A percentile compares a stretch with the other conserved stretches of the same genome.
Evolutionary conservation across 2,113 vertebrate species (phyloP).

Genomic region (Pan paniscus): DNA sequence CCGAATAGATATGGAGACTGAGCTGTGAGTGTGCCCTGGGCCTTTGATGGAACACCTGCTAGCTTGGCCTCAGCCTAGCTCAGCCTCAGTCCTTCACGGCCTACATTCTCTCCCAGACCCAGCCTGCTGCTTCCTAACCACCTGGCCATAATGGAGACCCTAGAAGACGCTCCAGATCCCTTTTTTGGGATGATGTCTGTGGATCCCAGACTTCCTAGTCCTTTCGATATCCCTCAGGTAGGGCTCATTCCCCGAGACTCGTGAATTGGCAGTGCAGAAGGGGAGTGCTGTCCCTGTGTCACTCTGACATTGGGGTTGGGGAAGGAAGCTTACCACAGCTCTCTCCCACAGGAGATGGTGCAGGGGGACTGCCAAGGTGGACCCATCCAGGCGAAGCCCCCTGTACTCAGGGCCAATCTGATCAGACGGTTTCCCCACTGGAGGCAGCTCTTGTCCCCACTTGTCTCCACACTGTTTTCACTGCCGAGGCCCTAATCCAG

Average conservation of each 20-base stretch:
- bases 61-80: not conserved
- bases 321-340: not conserved
- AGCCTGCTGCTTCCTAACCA: conserved; percentile 82
- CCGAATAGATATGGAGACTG: conserved; percentile 85
- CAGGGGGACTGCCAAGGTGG: not conserved
- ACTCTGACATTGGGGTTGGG: not conserved
- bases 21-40: conserved; percentile 79
- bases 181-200: conserved; percentile 89
- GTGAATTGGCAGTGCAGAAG: not conserved
- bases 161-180: conserved; percentile 87
- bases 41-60: not conserved
- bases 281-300: not conserved
- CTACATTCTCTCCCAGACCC: conserved; percentile 71
- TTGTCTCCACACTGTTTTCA: not conserved
- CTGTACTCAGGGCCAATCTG: not conserved
- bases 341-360: not conserved
- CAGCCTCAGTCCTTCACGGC: not conserved
- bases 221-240: conserved; percentile 83
- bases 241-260: not conserved
- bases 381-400: not conserved
- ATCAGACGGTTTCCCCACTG: not conserved
- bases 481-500: not conserved
- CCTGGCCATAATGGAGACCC: conserved; percentile 82
- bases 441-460: not conserved
- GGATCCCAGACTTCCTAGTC: conserved; percentile 82